phyloP scores from a whole-genome alignment of 1,140 invertebrate species.

The Pogonognathellus flavescens region DNA sequence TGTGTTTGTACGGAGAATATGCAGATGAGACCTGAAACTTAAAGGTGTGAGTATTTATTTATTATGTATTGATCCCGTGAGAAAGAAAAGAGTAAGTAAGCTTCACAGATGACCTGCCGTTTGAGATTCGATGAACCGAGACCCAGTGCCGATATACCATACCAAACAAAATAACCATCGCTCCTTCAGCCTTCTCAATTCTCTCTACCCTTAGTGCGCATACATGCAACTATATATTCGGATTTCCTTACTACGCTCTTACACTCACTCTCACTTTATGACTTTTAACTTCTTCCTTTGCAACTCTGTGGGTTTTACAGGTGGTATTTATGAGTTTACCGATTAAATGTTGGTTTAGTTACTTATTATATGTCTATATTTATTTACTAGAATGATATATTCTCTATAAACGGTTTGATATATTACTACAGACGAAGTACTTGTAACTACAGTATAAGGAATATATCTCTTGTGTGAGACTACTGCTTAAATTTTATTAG shows the following conservation, averaged over 20 bases:
- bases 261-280: constrained; percentile 2
- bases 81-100: constrained; percentile 39
- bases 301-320: not conserved
- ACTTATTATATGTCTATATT: not conserved
- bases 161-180: constrained; percentile 4
- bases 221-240: not conserved
- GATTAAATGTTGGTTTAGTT: not conserved
- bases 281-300: constrained; percentile 23
- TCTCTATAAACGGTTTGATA: too few species aligned
- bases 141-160: constrained; percentile 9
- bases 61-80: constrained; percentile 50
- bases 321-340: constrained; percentile 29
- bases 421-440: too few species aligned
- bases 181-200: not conserved
- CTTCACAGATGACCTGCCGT: constrained; percentile 50
- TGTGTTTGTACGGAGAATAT: not conserved
- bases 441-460: too few species aligned
- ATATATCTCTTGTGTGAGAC: too few species aligned
- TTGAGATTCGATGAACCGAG: constrained; percentile 43
- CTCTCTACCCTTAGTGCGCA: not conserved
- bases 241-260: not conserved
- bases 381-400: too few species aligned
- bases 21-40: constrained; percentile 16
- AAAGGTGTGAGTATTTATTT: constrained; percentile 39
- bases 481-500: not conserved